A percentile compares a stretch with the other conserved stretches of the same genome.
These are phyloP conservation scores for Hydrolagus affinis DNA, from an alignment of 2,113 vertebrate genomes.

Conservation along the genomic window DNA sequence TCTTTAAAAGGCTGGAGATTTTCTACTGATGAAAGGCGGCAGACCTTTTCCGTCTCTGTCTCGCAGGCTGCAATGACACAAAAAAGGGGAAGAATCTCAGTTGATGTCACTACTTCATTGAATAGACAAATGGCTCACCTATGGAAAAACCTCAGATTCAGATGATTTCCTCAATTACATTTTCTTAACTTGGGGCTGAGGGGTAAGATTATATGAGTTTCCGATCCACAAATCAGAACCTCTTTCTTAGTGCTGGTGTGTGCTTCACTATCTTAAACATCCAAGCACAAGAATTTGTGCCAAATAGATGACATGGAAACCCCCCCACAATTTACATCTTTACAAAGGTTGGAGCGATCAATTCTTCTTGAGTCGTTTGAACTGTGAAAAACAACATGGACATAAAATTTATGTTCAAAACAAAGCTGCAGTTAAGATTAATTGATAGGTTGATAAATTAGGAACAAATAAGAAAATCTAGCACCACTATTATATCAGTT, in stretches of 20 bases:
- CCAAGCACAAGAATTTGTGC: background rate
- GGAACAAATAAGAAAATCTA: background rate
- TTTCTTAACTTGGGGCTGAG: background rate
- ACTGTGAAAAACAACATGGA: too few relatives aligned
- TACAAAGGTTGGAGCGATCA: background rate
- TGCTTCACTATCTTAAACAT: too few relatives aligned
- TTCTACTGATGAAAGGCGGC: constrained; percentile 74
- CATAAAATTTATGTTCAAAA: background rate
- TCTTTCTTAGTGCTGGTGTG: background rate
- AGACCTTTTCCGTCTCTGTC: constrained; percentile 82
- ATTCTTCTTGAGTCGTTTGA: background rate
- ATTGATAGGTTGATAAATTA: background rate
- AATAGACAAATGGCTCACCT: background rate
- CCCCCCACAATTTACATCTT: background rate
- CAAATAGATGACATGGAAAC: background rate
- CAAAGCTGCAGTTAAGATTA: background rate
- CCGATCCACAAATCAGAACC: background rate
- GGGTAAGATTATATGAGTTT: background rate
- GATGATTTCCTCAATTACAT: background rate
- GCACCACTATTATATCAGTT: background rate
- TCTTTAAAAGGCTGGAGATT: constrained; percentile 91
- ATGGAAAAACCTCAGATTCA: background rate
- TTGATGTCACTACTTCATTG: background rate
- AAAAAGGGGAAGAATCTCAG: background rate
- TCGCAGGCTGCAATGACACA: constrained; percentile 69